Evolutionary conservation across 2,113 vertebrate genomes (phyloP).

Genomic region (Holacanthus passer): DNA sequence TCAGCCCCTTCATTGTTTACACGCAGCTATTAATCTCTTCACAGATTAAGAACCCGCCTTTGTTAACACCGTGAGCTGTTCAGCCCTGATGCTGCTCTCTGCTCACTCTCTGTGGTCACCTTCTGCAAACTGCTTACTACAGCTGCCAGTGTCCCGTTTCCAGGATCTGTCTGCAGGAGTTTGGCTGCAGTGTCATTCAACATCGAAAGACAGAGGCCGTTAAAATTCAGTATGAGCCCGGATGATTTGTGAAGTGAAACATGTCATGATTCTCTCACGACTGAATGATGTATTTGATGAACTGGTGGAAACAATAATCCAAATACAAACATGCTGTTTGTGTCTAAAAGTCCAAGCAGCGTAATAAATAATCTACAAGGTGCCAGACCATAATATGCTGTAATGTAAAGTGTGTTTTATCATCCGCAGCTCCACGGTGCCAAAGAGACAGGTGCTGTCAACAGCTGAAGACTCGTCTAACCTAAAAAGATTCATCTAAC

Average conservation of each 20-base stretch:
- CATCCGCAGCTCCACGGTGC: background rate
- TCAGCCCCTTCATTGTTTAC: background rate
- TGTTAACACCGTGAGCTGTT: slow-evolving; percentile 4
- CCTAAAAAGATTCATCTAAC: background rate
- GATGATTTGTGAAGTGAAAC: background rate
- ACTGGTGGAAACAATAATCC: background rate
- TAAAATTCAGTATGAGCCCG: background rate
- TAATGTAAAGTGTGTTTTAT: no score
- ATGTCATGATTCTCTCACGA: background rate
- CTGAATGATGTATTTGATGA: background rate
- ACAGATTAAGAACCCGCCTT: slow-evolving; percentile 4
- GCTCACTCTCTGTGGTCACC: slow-evolving; percentile 35
- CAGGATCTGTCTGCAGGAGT: background rate
- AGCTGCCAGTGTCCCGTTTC: slow-evolving; percentile 57
- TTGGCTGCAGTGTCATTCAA: slow-evolving; percentile 32
- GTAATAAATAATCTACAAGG: slow-evolving; percentile 5
- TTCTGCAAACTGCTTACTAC: slow-evolving; percentile 45
- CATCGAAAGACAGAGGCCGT: background rate
- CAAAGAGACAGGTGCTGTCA: background rate
- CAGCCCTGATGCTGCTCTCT: slow-evolving; percentile 16
- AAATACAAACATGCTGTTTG: background rate
- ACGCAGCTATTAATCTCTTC: slow-evolving; percentile 15
- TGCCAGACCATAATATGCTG: background rate
- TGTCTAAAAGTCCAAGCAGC: background rate
- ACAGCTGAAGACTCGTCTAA: slow-evolving; percentile 1